phyloP scores from a whole-genome alignment of 2,797 vertebrate species.

The Myotis planiceps region DNA sequence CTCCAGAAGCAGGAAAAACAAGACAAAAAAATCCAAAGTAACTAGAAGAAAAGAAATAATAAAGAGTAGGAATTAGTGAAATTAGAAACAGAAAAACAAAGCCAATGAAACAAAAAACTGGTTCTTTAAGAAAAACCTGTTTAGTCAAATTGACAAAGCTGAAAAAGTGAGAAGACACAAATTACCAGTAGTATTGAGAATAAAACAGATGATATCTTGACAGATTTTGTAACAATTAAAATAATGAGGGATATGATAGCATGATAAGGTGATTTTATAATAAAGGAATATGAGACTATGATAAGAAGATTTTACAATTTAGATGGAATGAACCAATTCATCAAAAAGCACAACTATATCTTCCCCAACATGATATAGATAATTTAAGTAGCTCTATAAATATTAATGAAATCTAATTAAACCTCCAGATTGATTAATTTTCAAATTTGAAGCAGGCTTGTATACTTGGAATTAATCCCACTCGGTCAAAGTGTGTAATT shows the following conservation, averaged over 20 bases:
- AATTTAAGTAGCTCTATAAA: background rate
- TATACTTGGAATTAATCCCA: background rate
- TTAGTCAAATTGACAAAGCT: background rate
- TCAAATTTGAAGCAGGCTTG: background rate
- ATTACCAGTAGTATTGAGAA: background rate
- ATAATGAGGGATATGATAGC: background rate
- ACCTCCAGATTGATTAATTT: background rate
- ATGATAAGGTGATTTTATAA: background rate
- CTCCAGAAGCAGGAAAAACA: background rate
- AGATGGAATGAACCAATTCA: background rate
- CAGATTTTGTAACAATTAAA: background rate
- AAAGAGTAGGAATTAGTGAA: background rate
- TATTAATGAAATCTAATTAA: background rate
- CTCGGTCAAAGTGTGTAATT: background rate
- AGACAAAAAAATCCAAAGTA: background rate
- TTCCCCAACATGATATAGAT: background rate
- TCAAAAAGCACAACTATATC: background rate
- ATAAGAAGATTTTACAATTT: background rate
- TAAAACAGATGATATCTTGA: background rate
- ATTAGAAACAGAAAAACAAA: background rate
- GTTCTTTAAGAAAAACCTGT: background rate
- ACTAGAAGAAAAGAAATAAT: background rate
- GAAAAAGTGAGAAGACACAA: background rate
- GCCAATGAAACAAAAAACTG: background rate
- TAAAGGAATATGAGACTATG: no score